Conservation (phyloP, 2,797 vertebrate species). For the Bucorvus abyssinicus region DNA sequence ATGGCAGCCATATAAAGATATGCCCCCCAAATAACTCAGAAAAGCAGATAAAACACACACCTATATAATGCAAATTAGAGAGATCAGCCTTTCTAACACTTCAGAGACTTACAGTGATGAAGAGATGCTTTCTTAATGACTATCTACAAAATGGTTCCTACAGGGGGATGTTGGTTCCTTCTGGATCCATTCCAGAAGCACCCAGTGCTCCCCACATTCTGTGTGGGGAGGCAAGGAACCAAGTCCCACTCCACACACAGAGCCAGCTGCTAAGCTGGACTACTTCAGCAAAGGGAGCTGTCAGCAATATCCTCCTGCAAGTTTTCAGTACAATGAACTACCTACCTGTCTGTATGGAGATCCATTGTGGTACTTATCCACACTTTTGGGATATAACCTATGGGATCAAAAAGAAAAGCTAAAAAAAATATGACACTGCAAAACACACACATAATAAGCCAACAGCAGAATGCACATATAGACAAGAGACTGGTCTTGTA, state of each 20-base stretch:
- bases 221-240: not conserved
- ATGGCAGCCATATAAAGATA: not conserved
- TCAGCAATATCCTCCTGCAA: not conserved
- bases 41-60: not conserved
- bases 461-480: not conserved
- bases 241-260: not conserved
- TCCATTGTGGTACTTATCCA: slow-evolving; percentile 90
- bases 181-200: not conserved
- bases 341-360: slow-evolving; percentile 84
- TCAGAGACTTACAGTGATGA: not conserved
- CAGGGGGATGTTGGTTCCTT: not conserved
- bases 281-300: not conserved
- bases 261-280: not conserved
- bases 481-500: not conserved
- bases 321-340: not conserved
- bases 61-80: not conserved
- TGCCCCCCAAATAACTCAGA: not conserved
- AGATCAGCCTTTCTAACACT: not conserved
- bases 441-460: not conserved
- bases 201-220: not conserved
- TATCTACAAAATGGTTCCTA: not conserved
- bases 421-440: not conserved
- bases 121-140: not conserved
- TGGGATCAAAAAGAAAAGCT: not conserved
- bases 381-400: slow-evolving; percentile 88